Evolutionary conservation across 2,888 invertebrate species (phyloP).

Genomic region (Synergus umbraculus): DNA sequence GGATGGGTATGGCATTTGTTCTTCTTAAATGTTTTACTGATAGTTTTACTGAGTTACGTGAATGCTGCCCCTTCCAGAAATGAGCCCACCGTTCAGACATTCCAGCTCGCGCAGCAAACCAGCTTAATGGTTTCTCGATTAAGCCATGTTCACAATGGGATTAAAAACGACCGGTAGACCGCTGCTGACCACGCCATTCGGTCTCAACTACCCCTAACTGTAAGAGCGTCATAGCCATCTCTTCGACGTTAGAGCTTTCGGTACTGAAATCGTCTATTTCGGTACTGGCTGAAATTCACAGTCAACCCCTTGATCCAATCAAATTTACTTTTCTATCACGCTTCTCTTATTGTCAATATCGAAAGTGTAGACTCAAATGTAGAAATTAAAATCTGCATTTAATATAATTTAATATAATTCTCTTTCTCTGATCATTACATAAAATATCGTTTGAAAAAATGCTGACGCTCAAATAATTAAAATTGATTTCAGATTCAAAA

Average conservation of each 20-base stretch:
- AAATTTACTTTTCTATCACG: background rate
- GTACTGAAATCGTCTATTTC: constrained; percentile 30
- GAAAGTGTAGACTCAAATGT: no score
- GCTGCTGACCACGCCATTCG: constrained; percentile 74
- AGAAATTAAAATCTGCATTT: no score
- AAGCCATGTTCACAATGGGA: constrained; percentile 75
- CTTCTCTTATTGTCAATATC: no score
- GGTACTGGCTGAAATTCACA: background rate
- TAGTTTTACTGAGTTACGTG: constrained; percentile 56
- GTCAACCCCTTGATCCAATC: background rate
- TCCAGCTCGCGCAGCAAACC: constrained; percentile 69
- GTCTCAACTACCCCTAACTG: constrained; percentile 59
- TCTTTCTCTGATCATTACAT: no score
- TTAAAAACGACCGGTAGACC: constrained; percentile 75
- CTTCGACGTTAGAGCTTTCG: constrained; percentile 28
- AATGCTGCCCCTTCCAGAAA: constrained; percentile 62
- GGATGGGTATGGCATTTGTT: constrained; percentile 45
- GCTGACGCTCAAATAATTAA: constrained; percentile 6
- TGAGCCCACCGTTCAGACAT: constrained; percentile 65
- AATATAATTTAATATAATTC: no score
- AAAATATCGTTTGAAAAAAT: background rate
- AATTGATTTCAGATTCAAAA: constrained; percentile 16
- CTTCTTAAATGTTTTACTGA: constrained; percentile 61
- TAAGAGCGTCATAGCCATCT: constrained; percentile 43
- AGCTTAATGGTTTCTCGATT: constrained; percentile 74